These are phyloP conservation scores for Meteorus sp. DNA, from an alignment of 1,140 invertebrate species.

Conservation along the genomic window DNA sequence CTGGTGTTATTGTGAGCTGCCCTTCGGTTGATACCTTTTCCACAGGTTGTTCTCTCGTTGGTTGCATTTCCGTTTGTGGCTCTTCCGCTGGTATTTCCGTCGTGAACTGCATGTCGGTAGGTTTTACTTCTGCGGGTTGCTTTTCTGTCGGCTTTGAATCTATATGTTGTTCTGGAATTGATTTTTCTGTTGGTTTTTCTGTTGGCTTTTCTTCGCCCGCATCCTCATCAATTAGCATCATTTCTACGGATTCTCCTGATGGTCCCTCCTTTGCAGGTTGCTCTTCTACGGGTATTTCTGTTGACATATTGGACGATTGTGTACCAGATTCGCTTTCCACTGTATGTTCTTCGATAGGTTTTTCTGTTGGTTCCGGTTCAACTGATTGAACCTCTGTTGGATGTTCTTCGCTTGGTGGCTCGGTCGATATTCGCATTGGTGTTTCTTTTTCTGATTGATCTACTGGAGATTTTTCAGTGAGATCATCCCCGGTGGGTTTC, in stretches of 20 bases:
- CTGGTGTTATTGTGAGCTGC: neutral
- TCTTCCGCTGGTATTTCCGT: neutral
- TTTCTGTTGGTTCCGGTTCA: too few relatives aligned
- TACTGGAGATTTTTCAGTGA: too few relatives aligned
- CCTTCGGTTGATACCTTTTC: neutral
- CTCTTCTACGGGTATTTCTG: slow-evolving; percentile 23
- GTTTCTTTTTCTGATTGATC: too few relatives aligned
- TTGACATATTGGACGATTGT: slow-evolving; percentile 1
- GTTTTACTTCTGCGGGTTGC: neutral
- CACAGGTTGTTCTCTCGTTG: neutral
- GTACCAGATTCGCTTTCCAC: slow-evolving; percentile 14
- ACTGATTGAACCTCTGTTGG: slow-evolving; percentile 2
- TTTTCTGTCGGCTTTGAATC: neutral
- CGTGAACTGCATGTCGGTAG: neutral
- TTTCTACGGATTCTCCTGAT: too few relatives aligned
- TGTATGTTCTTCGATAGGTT: slow-evolving; percentile 11
- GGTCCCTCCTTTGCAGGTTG: slow-evolving; percentile 7
- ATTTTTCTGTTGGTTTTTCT: slow-evolving; percentile 4
- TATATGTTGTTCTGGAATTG: neutral
- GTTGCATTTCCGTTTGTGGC: neutral
- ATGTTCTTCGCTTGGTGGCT: slow-evolving; percentile 3
- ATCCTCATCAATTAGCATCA: too few relatives aligned
- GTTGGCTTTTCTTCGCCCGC: slow-evolving; percentile 18
- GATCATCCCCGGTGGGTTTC: too few relatives aligned
- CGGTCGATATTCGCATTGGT: too few relatives aligned